Conservation (phyloP, 2,888 invertebrate genomes). For the Branchinecta sandiegonensis region DNA sequence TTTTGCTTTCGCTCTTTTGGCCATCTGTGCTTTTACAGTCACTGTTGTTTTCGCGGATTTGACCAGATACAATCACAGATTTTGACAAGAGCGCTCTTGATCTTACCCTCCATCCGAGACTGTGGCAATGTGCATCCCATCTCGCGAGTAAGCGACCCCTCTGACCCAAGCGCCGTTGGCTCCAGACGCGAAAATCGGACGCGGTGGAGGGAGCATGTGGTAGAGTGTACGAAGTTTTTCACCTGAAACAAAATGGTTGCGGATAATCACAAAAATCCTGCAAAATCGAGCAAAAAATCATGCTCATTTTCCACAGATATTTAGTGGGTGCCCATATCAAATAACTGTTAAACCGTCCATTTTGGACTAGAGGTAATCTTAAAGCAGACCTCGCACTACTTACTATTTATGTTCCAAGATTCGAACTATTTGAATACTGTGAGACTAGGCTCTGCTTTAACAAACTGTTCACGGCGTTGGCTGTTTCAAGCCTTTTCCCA, state of each 20-base stretch:
- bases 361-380: not conserved
- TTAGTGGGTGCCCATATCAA: no score
- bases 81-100: not conserved
- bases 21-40: no score
- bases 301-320: no score
- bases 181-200: conserved; percentile 39
- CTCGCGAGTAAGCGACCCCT: conserved; percentile 35
- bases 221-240: conserved; percentile 29
- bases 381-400: not conserved
- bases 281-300: not conserved
- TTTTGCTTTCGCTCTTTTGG: no score
- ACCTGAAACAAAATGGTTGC: conserved; percentile 24
- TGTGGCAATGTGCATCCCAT: conserved; percentile 37
- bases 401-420: no score
- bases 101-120: conserved; percentile 39
- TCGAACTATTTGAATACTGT: no score
- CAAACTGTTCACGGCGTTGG: no score
- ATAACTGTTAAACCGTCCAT: no score
- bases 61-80: no score
- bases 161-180: conserved; percentile 38
- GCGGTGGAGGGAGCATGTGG: conserved; percentile 39
- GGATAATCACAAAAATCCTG: not conserved
- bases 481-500: no score
- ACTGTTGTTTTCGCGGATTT: no score
- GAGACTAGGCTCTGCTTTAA: no score